Base-by-base conservation (phyloP, 2,113 vertebrate species). In the Crypturellus undulatus region DNA sequence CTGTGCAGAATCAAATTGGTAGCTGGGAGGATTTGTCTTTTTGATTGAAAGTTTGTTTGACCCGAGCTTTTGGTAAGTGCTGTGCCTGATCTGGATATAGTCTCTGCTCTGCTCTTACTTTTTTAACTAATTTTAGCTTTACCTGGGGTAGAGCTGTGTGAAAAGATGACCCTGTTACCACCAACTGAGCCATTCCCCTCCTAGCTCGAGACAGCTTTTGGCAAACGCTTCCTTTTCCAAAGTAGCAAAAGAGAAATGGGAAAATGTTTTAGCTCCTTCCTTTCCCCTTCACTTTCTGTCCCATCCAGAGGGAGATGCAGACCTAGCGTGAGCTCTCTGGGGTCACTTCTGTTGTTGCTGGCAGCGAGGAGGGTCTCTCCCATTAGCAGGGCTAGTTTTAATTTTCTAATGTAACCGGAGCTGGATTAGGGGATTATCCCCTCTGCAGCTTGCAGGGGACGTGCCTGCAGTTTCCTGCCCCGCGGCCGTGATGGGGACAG, bases 321-420 rank as follows among this genome's bases (percentile, higher is more conserved):
- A 56, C 42, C n/a, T 42, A 76, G 25, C 15, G 64, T 38, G n/a
- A 82, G 71, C 58, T 70, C 38, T 40, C 16, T 32, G 12, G 34
- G 19, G 30, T n/a, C 56, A 26, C 2, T 1, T 38, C 47, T 56
- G 51, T 38, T 58, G 43, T 38, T 88, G 47, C 80, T 86, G 79
- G 38, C 79, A 62, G 20, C 30, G 64, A 63, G 43, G 32, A 84
- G 58, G 18, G 54, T 92, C 71, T 80, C 76, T 90, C 79, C 86
- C 68, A 75, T 95, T 84, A 94, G 40, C 72, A 13, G 17, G 75
- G 59, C 79, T 71, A 26, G 85, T 89, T 96, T 96, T 97, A 96
- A 96, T 97, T 96, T 96, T 94, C 91, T 97, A 95, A 95, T 92
- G 95, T 93, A 91, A 96, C 3, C 1, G 76, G 94, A 94, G 83